These are phyloP conservation scores for Leucosticte australis DNA, from an alignment of 2,113 vertebrate genomes.

Conservation along the genomic window DNA sequence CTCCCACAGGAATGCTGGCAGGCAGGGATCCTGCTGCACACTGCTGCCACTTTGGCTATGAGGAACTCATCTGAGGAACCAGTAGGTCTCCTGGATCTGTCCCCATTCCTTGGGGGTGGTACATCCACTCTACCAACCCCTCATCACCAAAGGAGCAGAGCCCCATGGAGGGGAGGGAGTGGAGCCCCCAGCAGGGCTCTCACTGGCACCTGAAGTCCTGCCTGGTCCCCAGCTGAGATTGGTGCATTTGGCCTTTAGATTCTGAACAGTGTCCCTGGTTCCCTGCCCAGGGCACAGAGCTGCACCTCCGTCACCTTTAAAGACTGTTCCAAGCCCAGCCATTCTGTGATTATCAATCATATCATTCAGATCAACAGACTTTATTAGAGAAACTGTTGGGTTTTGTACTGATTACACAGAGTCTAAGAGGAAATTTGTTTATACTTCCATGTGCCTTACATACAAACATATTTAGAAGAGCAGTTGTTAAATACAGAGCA, in stretches of 20 bases:
- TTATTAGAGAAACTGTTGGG: neutral
- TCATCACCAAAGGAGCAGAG: neutral
- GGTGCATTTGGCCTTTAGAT: fast-evolving
- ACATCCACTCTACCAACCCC: neutral
- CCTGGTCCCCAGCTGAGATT: neutral
- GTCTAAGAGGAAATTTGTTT: neutral
- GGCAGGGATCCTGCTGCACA: fast-evolving
- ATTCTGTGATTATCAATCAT: neutral
- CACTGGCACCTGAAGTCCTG: neutral
- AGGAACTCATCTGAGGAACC: neutral
- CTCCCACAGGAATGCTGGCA: neutral
- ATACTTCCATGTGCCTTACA: neutral
- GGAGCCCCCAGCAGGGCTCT: neutral
- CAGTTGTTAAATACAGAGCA: neutral
- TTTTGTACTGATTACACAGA: neutral
- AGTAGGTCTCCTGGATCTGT: neutral
- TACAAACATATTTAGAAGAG: neutral
- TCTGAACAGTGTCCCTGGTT: neutral
- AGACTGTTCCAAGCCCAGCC: neutral
- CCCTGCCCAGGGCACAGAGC: neutral
- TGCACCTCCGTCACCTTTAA: neutral
- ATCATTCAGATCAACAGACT: neutral
- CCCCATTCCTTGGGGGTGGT: neutral
- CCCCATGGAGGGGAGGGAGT: neutral
- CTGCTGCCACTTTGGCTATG: fast-evolving